phyloP scores from a whole-genome alignment of 2,797 vertebrate genomes.

The Masticophis lateralis region DNA sequence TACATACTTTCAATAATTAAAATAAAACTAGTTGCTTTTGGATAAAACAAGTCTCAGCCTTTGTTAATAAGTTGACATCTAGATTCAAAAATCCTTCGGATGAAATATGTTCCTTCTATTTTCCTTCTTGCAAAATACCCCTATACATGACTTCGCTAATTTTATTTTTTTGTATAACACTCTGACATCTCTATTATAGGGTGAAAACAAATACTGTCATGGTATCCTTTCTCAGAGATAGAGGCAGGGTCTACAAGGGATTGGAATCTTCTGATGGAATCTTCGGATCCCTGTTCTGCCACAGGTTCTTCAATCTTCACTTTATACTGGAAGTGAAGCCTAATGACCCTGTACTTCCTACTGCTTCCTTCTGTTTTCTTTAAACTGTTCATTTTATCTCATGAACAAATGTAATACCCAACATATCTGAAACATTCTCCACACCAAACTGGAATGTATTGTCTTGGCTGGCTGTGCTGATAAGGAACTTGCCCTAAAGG shows the following conservation, averaged over 20 bases:
- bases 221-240: background rate
- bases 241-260: background rate
- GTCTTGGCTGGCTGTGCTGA: background rate
- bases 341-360: background rate
- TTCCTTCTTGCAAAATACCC: background rate
- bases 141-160: background rate
- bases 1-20: background rate
- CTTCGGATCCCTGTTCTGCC: background rate
- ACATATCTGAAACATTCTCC: background rate
- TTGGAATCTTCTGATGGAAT: background rate
- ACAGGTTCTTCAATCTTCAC: background rate
- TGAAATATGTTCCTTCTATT: background rate
- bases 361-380: background rate
- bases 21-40: background rate
- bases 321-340: background rate
- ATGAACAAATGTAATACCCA: background rate
- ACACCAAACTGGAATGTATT: background rate
- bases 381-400: background rate
- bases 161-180: background rate
- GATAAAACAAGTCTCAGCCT: background rate
- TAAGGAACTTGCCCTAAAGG: background rate
- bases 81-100: background rate
- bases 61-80: background rate
- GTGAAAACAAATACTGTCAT: background rate
- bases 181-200: background rate